Evolutionary conservation across 2,888 invertebrate species (phyloP).

Genomic region (Cantharis lateralis): DNA sequence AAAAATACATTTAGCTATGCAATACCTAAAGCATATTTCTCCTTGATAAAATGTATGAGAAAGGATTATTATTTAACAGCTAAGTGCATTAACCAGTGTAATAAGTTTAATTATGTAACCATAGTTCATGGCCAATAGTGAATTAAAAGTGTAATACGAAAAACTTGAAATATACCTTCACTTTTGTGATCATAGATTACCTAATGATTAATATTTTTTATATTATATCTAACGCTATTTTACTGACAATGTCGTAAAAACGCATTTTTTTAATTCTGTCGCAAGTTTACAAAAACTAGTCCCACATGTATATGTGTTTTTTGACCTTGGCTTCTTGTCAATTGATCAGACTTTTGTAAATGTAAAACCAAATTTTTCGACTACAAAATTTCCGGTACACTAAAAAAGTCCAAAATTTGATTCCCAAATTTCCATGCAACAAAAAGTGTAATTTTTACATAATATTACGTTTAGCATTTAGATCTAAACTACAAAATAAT

Average conservation of each 20-base stretch:
- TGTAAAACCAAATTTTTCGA: background rate
- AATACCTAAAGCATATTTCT: background rate
- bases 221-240: background rate
- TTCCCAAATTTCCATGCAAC: background rate
- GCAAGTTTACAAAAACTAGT: background rate
- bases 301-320: background rate
- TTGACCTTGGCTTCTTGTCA: background rate
- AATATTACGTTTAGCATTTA: no score
- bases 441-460: no score
- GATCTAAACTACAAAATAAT: no score
- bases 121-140: slow-evolving; percentile 7
- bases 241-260: background rate
- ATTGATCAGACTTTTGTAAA: background rate
- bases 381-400: background rate
- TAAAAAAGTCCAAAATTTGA: background rate
- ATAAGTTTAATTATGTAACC: slow-evolving; percentile 34
- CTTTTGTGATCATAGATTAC: slow-evolving; percentile 1
- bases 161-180: slow-evolving; percentile 4
- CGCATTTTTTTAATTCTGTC: background rate
- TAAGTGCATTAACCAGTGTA: slow-evolving; percentile 47
- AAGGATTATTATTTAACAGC: background rate
- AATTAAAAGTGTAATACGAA: slow-evolving; percentile 3
- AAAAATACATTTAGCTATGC: background rate
- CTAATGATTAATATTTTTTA: background rate
- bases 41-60: background rate